phyloP scores from a whole-genome alignment of 1,140 invertebrate genomes.

The Tribolium madens region DNA sequence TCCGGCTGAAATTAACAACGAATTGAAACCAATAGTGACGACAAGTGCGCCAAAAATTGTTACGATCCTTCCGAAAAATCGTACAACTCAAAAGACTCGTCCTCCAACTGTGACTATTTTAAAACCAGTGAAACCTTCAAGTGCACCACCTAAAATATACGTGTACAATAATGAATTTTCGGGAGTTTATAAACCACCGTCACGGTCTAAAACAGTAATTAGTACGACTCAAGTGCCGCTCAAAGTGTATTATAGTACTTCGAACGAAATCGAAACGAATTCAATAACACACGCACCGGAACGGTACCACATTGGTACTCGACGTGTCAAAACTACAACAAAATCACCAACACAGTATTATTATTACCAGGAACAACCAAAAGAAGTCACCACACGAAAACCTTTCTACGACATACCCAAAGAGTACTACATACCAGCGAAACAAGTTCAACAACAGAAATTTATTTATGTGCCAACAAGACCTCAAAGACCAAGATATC shows the following conservation, averaged over 20 bases:
- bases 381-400: constrained; percentile 62
- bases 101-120: constrained; percentile 64
- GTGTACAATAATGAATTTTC: constrained; percentile 63
- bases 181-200: constrained; percentile 63
- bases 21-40: constrained; percentile 58
- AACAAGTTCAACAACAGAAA: constrained; percentile 50
- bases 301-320: constrained; percentile 57
- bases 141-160: constrained; percentile 43
- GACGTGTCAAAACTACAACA: constrained; percentile 59
- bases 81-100: constrained; percentile 63
- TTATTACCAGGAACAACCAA: constrained; percentile 70
- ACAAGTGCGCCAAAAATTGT: constrained; percentile 43
- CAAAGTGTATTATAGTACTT: constrained; percentile 71
- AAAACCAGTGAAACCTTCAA: constrained; percentile 56
- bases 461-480: constrained; percentile 59
- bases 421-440: constrained; percentile 59
- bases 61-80: constrained; percentile 55
- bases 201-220: constrained; percentile 53
- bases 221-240: constrained; percentile 72
- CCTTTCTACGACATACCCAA: constrained; percentile 64
- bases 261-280: constrained; percentile 67
- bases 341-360: constrained; percentile 70
- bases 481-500: constrained; percentile 60
- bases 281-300: constrained; percentile 68
- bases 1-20: constrained; percentile 48